phyloP scores from a whole-genome alignment of 2,797 vertebrate species.

The Sebastes diploproa region DNA sequence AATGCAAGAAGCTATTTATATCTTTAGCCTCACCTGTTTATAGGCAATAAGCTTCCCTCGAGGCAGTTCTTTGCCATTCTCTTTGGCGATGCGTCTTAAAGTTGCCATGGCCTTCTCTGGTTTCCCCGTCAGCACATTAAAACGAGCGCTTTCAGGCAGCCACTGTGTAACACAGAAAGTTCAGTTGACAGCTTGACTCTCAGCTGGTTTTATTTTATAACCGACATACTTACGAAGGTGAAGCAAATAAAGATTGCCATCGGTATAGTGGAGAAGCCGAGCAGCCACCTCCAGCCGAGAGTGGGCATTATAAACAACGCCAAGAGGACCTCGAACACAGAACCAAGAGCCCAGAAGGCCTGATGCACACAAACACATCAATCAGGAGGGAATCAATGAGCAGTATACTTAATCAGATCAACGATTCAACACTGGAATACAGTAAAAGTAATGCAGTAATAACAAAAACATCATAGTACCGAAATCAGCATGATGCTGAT shows the following conservation, averaged over 20 bases:
- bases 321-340: slow-evolving; percentile 89
- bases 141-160: slow-evolving; percentile 93
- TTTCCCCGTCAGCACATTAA: slow-evolving; percentile 87
- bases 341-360: slow-evolving; percentile 91
- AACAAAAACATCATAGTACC: slow-evolving; percentile 70
- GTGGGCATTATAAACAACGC: slow-evolving; percentile 92
- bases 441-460: background rate
- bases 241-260: slow-evolving; percentile 85
- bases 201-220: background rate
- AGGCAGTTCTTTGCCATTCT: slow-evolving; percentile 88
- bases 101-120: slow-evolving; percentile 87
- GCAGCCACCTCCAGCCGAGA: slow-evolving; percentile 93
- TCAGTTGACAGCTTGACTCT: background rate
- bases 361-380: slow-evolving; percentile 54
- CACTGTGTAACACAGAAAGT: slow-evolving; percentile 76
- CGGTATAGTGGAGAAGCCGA: slow-evolving; percentile 86
- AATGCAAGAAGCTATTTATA: too few species aligned
- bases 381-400: background rate
- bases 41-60: slow-evolving; percentile 82
- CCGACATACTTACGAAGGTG: slow-evolving; percentile 84
- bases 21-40: slow-evolving; percentile 79
- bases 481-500: slow-evolving; percentile 87
- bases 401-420: background rate
- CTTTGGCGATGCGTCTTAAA: slow-evolving; percentile 84
- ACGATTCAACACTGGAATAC: background rate